Evolutionary conservation across 2,113 vertebrate genomes (phyloP).

Genomic region (Illadopsis cleaveri): DNA sequence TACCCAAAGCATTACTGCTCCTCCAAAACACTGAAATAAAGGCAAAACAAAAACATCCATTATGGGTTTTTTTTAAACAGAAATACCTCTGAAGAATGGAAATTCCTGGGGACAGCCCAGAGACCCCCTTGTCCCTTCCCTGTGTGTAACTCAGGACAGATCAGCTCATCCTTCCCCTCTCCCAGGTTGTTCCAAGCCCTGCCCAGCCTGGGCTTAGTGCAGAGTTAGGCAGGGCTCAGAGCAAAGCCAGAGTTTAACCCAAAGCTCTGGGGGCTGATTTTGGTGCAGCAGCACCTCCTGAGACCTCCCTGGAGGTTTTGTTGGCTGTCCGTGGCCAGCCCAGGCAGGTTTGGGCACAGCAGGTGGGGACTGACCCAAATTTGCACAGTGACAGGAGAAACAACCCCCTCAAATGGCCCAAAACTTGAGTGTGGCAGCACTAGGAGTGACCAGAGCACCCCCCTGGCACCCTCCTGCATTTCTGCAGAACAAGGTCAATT

Average conservation of each 20-base stretch:
- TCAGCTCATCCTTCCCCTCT: not conserved
- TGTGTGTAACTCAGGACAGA: not conserved
- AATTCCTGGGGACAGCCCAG: not conserved
- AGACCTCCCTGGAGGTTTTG: not conserved
- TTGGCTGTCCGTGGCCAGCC: not conserved
- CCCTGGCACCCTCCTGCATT: not conserved
- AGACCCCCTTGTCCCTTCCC: not conserved
- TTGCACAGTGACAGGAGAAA: not conserved
- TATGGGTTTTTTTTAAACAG: not conserved
- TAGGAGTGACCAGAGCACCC: not conserved
- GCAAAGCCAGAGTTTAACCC: not conserved
- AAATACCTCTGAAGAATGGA: not conserved
- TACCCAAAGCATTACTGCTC: conserved; percentile 5
- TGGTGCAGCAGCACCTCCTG: not conserved
- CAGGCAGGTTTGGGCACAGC: fast-evolving
- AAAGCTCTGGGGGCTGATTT: not conserved
- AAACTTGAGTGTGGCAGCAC: not conserved
- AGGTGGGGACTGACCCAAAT: not conserved
- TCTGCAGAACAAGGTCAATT: not conserved
- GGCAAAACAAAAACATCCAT: not conserved
- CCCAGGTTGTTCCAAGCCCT: not conserved
- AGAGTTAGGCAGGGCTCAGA: not conserved
- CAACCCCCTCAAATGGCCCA: not conserved
- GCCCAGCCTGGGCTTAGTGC: not conserved
- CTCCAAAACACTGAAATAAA: conserved; percentile 5